Conservation (phyloP, 1,140 invertebrate genomes). For the Anastrepha obliqua region DNA sequence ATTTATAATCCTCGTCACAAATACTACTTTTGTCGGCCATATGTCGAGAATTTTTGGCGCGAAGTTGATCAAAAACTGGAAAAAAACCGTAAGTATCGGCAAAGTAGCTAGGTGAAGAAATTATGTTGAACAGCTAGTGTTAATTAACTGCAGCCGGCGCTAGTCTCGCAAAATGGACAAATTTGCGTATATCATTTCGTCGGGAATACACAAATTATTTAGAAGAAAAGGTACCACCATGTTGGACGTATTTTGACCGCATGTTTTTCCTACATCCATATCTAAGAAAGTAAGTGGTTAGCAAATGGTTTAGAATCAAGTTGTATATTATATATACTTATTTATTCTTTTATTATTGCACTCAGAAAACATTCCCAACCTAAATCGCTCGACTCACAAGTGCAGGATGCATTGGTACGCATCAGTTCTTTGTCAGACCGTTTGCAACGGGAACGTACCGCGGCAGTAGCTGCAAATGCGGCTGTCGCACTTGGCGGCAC, state of each 20-base stretch:
- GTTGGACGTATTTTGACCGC: constrained; percentile 72
- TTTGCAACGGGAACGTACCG: constrained; percentile 66
- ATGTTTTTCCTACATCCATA: constrained; percentile 73
- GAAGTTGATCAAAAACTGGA: constrained; percentile 70
- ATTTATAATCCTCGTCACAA: constrained; percentile 72
- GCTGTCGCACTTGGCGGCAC: constrained; percentile 15
- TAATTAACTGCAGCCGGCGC: constrained; percentile 63
- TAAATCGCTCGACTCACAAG: constrained; percentile 69
- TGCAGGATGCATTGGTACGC: constrained; percentile 70
- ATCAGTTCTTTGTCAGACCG: constrained; percentile 67
- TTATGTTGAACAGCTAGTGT: not conserved
- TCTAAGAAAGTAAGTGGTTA: constrained; percentile 64
- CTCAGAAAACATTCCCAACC: constrained; percentile 66
- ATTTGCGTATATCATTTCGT: constrained; percentile 70
- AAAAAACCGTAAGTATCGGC: constrained; percentile 64
- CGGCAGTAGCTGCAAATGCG: constrained; percentile 59
- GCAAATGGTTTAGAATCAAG: too few species aligned
- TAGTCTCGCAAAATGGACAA: constrained; percentile 73
- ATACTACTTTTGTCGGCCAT: constrained; percentile 72
- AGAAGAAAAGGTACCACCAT: constrained; percentile 71
- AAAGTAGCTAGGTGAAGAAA: not conserved
- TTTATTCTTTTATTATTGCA: not conserved
- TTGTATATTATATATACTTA: too few species aligned
- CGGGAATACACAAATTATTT: constrained; percentile 71
- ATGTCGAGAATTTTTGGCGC: constrained; percentile 72